A percentile compares a stretch with the other conserved stretches of the same genome.
Conservation (phyloP, 2,797 vertebrate species). For the Mareca penelope region DNA sequence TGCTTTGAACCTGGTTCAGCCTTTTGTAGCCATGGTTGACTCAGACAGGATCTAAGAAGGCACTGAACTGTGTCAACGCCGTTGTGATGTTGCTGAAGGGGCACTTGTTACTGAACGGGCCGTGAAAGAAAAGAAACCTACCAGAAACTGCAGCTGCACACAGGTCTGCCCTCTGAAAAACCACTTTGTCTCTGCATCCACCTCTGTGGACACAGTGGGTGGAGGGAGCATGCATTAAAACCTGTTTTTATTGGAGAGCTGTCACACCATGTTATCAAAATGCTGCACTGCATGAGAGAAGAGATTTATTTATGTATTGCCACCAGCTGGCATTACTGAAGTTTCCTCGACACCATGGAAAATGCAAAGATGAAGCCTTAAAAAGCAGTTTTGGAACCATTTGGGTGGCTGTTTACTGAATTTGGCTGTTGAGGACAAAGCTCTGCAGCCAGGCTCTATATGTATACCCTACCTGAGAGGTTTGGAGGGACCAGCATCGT, state of each 20-base stretch:
- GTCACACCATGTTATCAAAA: rapidly evolving
- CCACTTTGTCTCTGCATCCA: no score
- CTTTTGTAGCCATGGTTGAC: not conserved
- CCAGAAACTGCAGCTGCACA: not conserved
- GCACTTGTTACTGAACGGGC: not conserved
- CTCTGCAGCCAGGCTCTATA: rapidly evolving
- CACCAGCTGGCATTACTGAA: not conserved
- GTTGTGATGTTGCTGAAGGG: not conserved
- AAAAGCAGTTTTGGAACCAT: not conserved
- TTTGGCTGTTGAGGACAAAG: not conserved
- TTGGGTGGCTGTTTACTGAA: not conserved
- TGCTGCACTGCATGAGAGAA: not conserved
- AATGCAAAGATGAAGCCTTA: not conserved
- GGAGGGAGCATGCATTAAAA: rapidly evolving
- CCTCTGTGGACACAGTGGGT: not conserved
- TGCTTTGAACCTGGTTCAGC: not conserved
- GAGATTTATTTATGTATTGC: not conserved
- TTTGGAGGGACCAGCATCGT: rapidly evolving
- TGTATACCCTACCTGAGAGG: not conserved
- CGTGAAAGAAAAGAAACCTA: not conserved
- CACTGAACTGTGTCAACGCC: not conserved
- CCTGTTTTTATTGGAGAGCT: not conserved
- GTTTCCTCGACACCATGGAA: not conserved
- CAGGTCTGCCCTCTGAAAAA: not conserved
- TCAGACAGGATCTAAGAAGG: not conserved